These are phyloP conservation scores for Philereme transversata DNA, from an alignment of 2,888 invertebrate genomes.

Conservation along the genomic window DNA sequence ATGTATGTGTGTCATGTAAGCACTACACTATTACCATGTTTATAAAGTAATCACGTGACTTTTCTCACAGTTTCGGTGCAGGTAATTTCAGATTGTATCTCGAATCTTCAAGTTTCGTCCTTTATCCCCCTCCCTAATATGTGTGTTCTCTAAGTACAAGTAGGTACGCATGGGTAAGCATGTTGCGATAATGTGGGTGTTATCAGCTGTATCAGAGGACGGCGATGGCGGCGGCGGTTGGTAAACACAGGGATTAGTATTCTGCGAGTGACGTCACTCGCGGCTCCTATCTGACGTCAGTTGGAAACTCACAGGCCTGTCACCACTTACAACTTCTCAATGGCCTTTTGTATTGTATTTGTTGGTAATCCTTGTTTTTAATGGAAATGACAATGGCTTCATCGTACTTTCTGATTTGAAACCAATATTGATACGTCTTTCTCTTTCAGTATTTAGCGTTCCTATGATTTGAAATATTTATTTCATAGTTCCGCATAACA, in stretches of 20 bases:
- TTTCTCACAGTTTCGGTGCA: conserved; percentile 11
- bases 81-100: conserved; percentile 16
- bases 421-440: no score
- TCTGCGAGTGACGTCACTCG: conserved; percentile 21
- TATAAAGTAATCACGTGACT: not conserved
- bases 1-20: not conserved
- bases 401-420: not conserved
- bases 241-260: conserved; percentile 14
- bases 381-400: conserved; percentile 2
- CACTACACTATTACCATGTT: no score
- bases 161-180: not conserved
- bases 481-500: no score
- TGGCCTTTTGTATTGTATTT: conserved; percentile 17
- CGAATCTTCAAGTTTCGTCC: conserved; percentile 12
- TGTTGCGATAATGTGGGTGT: conserved; percentile 13
- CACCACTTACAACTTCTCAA: conserved; percentile 17
- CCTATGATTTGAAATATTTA: no score
- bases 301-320: conserved; percentile 11
- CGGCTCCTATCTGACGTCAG: conserved; percentile 6
- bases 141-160: not conserved
- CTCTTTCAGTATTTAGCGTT: no score
- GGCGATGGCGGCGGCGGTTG: not conserved
- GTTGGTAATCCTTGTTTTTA: conserved; percentile 11
- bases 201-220: conserved; percentile 15
- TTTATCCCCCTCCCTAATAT: not conserved